Base-by-base conservation (phyloP, 2,797 vertebrate species). In the Chromobotia macracanthus region DNA sequence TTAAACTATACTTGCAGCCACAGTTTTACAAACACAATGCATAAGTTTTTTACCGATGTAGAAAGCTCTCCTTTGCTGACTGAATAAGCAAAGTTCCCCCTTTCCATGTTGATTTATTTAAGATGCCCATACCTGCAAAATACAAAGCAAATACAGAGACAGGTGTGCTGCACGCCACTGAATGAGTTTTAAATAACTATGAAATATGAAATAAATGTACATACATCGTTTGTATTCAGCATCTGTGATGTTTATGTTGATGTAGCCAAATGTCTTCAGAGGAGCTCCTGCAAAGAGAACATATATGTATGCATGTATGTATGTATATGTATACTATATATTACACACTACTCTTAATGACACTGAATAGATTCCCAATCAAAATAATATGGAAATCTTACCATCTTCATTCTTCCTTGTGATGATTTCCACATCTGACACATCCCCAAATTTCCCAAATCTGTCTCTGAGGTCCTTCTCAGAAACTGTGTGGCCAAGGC, bases 81-180 rank as follows among this genome's bases (percentile, higher is more conserved):
- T 99, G 95, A 70, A 99, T 96, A 87, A 97, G 95, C 77, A 99
- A 88, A 0, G 94, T 96, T 73, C 95, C 95, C 72, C 96, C 97
- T 91, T 97, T 98, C 97, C 96, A 98, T 87, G 95, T 97, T 41
- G 96, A 93, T 89, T 96, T 97, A 89, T 98, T 98, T 83, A 99
- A 89, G 84, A 94, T 3, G 0, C 94, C 95, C 80, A 97, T 44
- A 86, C 97, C 97, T 99, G 83, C 44, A 21, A 53, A 75, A 48
- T 58, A 58, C 5, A 6, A 38, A 7, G 18, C 1, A 66, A 48
- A 65, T 44, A 35, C 10, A 12, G 25, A 28, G 3, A 41, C 16
- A 48, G 4, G 70, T n/a, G 51, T 5, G 15, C 44, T 64, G 23
- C 35, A 66, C 1, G 10, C 66, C 11, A 12, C 13, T 18, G 9